Conservation (phyloP, 2,113 vertebrate genomes). For the Lagopus leucura region DNA sequence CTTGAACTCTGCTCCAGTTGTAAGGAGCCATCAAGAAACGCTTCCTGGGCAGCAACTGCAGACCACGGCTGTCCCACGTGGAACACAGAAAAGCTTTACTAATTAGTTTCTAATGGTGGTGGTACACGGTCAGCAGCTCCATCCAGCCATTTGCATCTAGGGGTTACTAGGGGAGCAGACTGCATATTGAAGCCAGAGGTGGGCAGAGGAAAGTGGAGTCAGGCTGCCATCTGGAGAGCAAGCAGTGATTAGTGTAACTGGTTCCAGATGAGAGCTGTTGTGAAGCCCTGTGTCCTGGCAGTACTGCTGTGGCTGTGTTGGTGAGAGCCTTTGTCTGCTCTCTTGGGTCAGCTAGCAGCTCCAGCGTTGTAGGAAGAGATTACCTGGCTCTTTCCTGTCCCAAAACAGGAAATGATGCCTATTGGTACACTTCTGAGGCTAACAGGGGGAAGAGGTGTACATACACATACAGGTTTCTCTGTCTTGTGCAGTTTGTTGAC, state of each 20-base stretch:
- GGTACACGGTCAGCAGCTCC: not conserved
- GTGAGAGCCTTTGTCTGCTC: not conserved
- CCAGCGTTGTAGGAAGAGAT: not conserved
- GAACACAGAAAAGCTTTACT: constrained; percentile 3
- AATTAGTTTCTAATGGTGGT: constrained; percentile 33
- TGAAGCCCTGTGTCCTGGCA: not conserved
- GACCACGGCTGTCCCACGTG: not conserved
- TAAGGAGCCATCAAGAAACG: fast-evolving
- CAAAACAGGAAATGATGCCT: not conserved
- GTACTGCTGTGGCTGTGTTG: not conserved
- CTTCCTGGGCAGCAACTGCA: not conserved
- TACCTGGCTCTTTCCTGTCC: not conserved
- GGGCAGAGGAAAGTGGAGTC: constrained; percentile 48
- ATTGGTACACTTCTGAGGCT: not conserved
- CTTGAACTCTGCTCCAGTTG: constrained; percentile 2
- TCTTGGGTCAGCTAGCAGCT: not conserved
- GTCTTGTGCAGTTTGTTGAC: not conserved
- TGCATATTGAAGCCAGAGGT: constrained; percentile 49
- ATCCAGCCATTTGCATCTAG: not conserved
- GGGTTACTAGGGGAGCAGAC: not conserved
- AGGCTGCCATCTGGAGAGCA: constrained; percentile 44
- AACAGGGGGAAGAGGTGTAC: not conserved
- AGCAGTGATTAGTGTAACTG: not conserved
- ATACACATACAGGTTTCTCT: not conserved
- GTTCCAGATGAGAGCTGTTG: constrained; percentile 64